A percentile compares a stretch with the other conserved stretches of the same genome.
These are phyloP conservation scores for Aphelenchoides fujianensis DNA, from an alignment of 1,140 invertebrate species.

Conservation along the genomic window DNA sequence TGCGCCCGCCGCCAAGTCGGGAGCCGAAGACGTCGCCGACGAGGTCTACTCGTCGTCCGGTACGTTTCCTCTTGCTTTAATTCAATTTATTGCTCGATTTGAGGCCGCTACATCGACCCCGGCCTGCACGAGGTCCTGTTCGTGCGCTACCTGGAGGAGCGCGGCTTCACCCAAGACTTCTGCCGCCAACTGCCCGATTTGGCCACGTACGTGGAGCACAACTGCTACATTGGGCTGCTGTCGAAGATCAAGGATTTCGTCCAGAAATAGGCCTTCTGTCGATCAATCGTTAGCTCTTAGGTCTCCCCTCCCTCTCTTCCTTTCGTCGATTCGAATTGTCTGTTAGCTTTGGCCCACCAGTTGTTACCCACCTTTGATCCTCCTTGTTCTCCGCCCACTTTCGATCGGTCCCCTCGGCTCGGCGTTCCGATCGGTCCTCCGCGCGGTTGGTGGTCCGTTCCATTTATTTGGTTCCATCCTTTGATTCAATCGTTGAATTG, in stretches of 20 bases:
- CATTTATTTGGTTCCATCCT: no score
- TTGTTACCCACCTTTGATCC: no score
- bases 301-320: no score
- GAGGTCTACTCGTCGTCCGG: conserved; percentile 58
- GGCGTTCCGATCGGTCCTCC: no score
- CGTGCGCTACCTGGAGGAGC: conserved; percentile 59
- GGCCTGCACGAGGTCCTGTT: conserved; percentile 58
- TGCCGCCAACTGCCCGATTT: conserved; percentile 49
- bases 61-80: conserved; percentile 40
- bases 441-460: no score
- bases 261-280: no score
- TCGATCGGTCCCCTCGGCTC: no score
- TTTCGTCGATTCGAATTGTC: no score
- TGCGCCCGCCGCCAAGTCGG: conserved; percentile 51
- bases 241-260: conserved; percentile 16
- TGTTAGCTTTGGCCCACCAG: no score
- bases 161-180: conserved; percentile 55
- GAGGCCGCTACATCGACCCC: conserved; percentile 9
- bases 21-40: conserved; percentile 49
- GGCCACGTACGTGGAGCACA: conserved; percentile 43
- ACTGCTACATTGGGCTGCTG: conserved; percentile 3
- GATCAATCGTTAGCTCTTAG: no score
- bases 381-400: no score
- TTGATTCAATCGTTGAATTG: no score
- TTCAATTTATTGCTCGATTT: not conserved